phyloP scores from a whole-genome alignment of 1,140 invertebrate genomes.

The Arctopsyche grandis region DNA sequence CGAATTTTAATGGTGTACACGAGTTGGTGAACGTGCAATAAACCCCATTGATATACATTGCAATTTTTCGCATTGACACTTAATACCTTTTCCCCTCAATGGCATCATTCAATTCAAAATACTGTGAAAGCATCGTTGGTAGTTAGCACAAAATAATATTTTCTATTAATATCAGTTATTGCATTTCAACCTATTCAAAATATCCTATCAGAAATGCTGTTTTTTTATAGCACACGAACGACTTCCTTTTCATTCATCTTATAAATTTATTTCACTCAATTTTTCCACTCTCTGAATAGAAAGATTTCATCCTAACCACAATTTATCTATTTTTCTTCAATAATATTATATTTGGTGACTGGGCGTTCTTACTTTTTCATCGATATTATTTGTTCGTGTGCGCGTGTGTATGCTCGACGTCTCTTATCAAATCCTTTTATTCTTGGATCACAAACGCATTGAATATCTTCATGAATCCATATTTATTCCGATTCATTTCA shows the following conservation, averaged over 20 bases:
- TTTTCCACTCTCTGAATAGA: not conserved
- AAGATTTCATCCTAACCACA: not conserved
- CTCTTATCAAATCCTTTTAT: slow-evolving; percentile 32
- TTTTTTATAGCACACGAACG: too few relatives aligned
- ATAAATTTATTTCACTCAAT: too few relatives aligned
- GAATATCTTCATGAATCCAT: slow-evolving; percentile 29
- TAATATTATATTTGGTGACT: slow-evolving; percentile 26
- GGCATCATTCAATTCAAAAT: not conserved
- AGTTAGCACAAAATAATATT: not conserved
- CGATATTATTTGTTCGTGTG: not conserved
- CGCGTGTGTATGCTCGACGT: not conserved
- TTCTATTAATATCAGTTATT: not conserved
- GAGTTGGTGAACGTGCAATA: not conserved
- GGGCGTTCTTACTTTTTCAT: slow-evolving; percentile 6
- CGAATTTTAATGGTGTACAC: too few relatives aligned
- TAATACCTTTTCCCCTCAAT: not conserved
- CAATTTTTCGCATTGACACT: not conserved
- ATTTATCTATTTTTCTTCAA: slow-evolving; percentile 25
- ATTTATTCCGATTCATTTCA: slow-evolving; percentile 31
- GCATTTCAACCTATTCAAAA: too few relatives aligned
- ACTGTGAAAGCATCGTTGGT: not conserved
- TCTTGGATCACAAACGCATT: slow-evolving; percentile 27
- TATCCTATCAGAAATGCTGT: too few relatives aligned
- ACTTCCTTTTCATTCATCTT: too few relatives aligned
- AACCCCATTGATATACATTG: not conserved